Conservation (phyloP, 2,113 vertebrate species). For the Callionymus lyra region DNA sequence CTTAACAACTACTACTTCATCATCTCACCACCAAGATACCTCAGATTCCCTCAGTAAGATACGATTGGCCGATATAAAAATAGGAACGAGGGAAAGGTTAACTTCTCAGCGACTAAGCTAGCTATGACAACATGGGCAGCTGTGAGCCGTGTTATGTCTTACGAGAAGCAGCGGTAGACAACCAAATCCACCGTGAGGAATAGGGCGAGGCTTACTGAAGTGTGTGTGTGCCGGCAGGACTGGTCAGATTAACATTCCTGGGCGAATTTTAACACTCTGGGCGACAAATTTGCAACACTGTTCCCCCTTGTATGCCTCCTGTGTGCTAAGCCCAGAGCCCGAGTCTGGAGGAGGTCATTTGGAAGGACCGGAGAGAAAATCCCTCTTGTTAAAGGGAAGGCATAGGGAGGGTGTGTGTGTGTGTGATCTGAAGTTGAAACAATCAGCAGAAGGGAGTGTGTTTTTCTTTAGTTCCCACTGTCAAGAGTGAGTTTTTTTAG, state of each 20-base stretch:
- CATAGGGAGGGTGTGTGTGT: conserved; percentile 1
- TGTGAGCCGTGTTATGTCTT: background rate
- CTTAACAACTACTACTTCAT: no score
- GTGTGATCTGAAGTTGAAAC: conserved; percentile 19
- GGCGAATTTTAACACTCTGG: conserved; percentile 76
- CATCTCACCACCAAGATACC: no score
- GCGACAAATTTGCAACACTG: conserved; percentile 72
- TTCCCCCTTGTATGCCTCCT: conserved; percentile 56
- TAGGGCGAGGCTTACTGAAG: conserved; percentile 56
- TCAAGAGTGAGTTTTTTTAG: conserved; percentile 34
- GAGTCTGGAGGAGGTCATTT: conserved; percentile 60
- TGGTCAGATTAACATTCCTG: conserved; percentile 76
- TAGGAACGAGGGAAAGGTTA: no score
- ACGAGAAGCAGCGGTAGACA: conserved; percentile 19
- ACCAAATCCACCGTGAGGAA: conserved; percentile 43
- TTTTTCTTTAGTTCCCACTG: conserved; percentile 43
- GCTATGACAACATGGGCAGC: no score
- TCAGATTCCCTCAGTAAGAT: no score
- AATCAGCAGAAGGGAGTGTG: conserved; percentile 29
- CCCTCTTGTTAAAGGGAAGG: conserved; percentile 23
- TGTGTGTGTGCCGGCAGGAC: conserved; percentile 41
- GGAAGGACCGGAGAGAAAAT: conserved; percentile 55
- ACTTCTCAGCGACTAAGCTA: no score
- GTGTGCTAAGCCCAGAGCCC: conserved; percentile 55
- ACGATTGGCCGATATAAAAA: no score